Base-by-base conservation (phyloP, 2,797 vertebrate genomes). In the Ceryle rudis region DNA sequence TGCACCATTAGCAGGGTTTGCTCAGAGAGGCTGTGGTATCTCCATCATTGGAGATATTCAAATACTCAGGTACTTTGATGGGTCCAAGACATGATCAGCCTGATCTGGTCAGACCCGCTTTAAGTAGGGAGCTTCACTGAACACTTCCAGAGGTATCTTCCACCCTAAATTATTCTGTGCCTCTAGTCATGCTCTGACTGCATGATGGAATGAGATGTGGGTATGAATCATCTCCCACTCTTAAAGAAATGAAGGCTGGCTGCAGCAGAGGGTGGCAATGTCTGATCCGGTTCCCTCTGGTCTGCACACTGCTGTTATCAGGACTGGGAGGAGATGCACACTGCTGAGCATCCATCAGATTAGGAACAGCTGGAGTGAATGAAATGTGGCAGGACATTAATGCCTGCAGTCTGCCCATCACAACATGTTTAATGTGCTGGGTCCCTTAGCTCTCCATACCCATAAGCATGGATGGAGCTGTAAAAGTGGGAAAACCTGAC, bases 401-500 rank as follows among this genome's bases (percentile, higher is more conserved):
- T 5, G 55, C 60, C 73, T 44, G 65, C 42, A 11, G 17, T 25
- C 74, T 67, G 67, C 5, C 44, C 83, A 46, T 5, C 52, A 77
- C 25, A 15, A 39, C 10, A 4, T 0, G 7, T 18, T 42, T 31
- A 75, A 73, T 0, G 0, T 10, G 23, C 31, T 33, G 55, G 46
- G 12, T 57, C 42, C 26, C 62, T n/a, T 25, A 49, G 39, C 41
- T 41, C n/a, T 41, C 35, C 39, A 11, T 14, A n/a, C 28, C 44
- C 35, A 31, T 22, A 46, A 60, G 26, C 54, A 20, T 1, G 33
- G 25, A 22, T 57, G 42, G 57, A 82, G 35, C 35, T 79, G 11
- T 19, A 54, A n/a, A 12, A 44, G 52, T 4, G 39, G 42, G 31
- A 54, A 73, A 69, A 58, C 14, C 33, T 72, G 42, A 54, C 33